Conservation (phyloP, 2,113 vertebrate species). For the Panthera leo region DNA sequence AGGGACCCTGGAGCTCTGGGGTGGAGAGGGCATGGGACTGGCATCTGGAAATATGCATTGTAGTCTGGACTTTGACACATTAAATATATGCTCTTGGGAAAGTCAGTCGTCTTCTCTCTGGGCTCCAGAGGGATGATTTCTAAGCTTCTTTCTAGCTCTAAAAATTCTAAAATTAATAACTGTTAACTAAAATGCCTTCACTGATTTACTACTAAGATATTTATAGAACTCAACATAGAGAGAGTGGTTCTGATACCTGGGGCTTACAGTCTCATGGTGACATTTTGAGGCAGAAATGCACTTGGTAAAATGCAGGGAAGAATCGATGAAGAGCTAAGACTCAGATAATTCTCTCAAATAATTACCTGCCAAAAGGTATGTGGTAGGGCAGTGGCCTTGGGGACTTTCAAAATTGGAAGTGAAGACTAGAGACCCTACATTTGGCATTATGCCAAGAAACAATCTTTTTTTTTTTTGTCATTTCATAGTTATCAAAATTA, state of each 20-base stretch:
- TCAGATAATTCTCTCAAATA: constrained; percentile 89
- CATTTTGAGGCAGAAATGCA: constrained; percentile 87
- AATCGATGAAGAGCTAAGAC: constrained; percentile 90
- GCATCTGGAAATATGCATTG: background rate
- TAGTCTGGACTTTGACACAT: background rate
- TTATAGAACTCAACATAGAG: background rate
- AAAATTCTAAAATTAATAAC: constrained; percentile 51
- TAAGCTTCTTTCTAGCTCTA: constrained; percentile 19
- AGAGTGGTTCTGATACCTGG: background rate
- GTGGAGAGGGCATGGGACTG: background rate
- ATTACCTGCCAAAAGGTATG: constrained; percentile 90
- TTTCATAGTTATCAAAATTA: constrained; percentile 94
- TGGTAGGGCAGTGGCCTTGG: constrained; percentile 91
- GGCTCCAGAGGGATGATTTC: background rate
- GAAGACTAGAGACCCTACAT: constrained; percentile 91
- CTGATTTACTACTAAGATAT: constrained; percentile 12
- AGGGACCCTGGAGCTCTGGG: background rate
- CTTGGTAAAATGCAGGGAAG: constrained; percentile 91
- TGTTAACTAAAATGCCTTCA: background rate
- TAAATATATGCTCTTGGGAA: constrained; percentile 37
- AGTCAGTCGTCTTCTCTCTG: background rate
- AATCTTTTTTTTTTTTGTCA: constrained; percentile 93
- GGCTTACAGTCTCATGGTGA: background rate
- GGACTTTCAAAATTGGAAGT: constrained; percentile 91
- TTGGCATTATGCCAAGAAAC: constrained; percentile 92